Evolutionary conservation across 2,888 invertebrate genomes (phyloP), one percentile per base, ranked within the genome.

Genomic region (Loripinus fragilis): DNA sequence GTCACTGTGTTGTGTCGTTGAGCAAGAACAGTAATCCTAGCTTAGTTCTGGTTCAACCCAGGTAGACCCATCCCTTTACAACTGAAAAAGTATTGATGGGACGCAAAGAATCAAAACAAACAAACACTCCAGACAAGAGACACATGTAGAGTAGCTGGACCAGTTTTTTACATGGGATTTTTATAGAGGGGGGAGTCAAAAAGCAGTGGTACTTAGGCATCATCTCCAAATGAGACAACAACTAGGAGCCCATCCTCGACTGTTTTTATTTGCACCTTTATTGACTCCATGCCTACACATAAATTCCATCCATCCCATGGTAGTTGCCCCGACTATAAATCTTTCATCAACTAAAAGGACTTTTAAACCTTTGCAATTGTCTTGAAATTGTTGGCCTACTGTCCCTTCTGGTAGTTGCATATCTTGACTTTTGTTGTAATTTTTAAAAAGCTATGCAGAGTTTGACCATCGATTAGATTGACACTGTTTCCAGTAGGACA

Each of bases 401-500:
- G 52, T n/a, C 17, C 81, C 85, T 69, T 83, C 76, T 42, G 83
- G 85, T n/a, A 71, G 71, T 55, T 45, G 70, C 84, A 81, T 80
- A 35, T 85, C 85, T 28, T 25, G 42, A 17, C 48, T 38, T 55
- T 20, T 41, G 81, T 83, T 33, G 85, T 81, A 33, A 85, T 71
- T 77, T 86, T 83, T n/a, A 87, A 69, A 65, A 85, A 85, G 45
- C 79, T 82, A 68, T 85, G 83, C 15, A 82, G 17, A 12, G 84
- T 87, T 5, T 71, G 73, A 45, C 86, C 86, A 38, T 55, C 66
- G 30, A 86, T 85, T 0, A 87, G 23, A 50, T 85, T 84, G 17
- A 85, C 85, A 80, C 82, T 87, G 67, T 79, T 86, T 3, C 84
- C 86, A 60, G 83, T 86, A 1, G 85, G 86, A 71, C 85, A 85